phyloP scores from a whole-genome alignment of 35 echinoderm and acorn worm genomes.

The Diadema setosum region DNA sequence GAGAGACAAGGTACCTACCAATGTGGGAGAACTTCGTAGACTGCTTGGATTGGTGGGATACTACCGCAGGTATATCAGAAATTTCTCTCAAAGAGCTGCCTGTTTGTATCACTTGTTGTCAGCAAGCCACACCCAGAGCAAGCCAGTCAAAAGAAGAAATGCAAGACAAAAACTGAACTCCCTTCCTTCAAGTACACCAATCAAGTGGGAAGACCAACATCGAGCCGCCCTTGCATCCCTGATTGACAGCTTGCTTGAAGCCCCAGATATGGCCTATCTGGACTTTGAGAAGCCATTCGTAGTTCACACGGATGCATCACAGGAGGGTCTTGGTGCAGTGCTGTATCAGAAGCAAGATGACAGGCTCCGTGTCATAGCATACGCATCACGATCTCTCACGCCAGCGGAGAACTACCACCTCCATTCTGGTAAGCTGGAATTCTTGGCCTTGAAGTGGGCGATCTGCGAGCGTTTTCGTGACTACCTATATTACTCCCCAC shows the following conservation, averaged over 20 bases:
- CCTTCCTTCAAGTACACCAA: neutral
- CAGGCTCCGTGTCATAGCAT: no score
- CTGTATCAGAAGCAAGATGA: no score
- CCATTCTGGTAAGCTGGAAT: no score
- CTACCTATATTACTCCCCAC: no score
- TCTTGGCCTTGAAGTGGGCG: no score
- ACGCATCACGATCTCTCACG: no score
- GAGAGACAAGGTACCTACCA: conserved; percentile 1
- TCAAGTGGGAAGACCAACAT: neutral
- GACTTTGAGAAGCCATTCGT: no score
- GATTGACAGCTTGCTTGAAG: neutral
- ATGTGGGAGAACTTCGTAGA: neutral
- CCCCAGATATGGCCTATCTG: no score
- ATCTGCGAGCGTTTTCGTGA: no score
- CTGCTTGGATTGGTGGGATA: neutral
- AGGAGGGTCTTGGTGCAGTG: no score
- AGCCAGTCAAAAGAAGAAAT: neutral
- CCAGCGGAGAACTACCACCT: no score
- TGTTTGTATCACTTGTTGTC: conserved; percentile 1
- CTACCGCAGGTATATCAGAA: conserved; percentile 8
- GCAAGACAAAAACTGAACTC: neutral
- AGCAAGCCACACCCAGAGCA: neutral
- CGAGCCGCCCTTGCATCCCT: neutral
- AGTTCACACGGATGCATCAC: no score
- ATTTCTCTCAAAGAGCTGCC: conserved; percentile 24